Base-by-base conservation (phyloP, 1,140 invertebrate species). In the Bombus superbus region DNA sequence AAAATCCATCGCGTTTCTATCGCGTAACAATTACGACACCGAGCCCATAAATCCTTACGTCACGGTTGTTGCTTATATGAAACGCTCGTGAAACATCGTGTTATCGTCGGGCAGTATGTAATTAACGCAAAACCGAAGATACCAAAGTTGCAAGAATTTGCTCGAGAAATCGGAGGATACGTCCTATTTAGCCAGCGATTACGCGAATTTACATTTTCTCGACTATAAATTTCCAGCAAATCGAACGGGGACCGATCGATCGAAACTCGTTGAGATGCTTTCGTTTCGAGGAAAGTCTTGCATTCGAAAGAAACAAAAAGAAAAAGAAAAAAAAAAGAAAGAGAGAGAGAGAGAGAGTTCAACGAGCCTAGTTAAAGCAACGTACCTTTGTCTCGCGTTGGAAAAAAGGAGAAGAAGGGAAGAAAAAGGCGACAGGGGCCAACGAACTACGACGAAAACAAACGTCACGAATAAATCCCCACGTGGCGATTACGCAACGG, bases 401-500 rank as follows among this genome's bases (percentile, higher is more conserved):
- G 28, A 15, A 32, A 66, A 66, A 35, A 6, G 25, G 38, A 71
- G 40, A 40, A 9, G 22, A 9, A 11, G 18, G 22, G 35, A 28
- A 47, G 22, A 15, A 53, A 74, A 53, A 74, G 35, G 5, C 68
- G 22, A 25, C 28, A 69, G 35, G 10, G 68, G 35, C 22, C 28
- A 42, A n/a, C 44, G 35, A 38, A 64, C 28, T 44, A 53, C 28
- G 25, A 22, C 2, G n/a, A 57, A 32, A 64, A 28, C 42, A 62
- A 32, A 32, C 73, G 35, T 78, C 44, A 59, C 40, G 28, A 53
- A 79, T 76, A 38, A 69, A 68, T 83, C 18, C 28, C 74, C 74
- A 47, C 66, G 64, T 79, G 64, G 76, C 71, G 59, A 82, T 89
- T 89, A 74, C 84, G 88, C 80, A 89, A 89, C 76, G 40, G 78